phyloP scores from a whole-genome alignment of 2,888 invertebrate species.

The Boloria selene region DNA sequence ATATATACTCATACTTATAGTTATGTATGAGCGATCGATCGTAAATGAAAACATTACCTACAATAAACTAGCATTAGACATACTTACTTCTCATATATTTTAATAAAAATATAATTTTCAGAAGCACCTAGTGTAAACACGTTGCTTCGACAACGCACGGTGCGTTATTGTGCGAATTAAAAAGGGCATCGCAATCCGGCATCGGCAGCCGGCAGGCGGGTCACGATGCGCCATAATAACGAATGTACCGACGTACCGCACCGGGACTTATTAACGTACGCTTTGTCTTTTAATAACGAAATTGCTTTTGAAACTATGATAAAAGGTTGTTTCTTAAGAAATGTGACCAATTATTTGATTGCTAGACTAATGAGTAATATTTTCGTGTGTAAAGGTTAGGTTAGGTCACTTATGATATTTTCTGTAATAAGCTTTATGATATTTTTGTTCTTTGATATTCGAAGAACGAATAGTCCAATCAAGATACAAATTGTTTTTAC shows the following conservation, averaged over 20 bases:
- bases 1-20: too few species aligned
- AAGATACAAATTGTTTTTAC: too few species aligned
- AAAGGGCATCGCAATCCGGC: slow-evolving; percentile 58
- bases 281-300: slow-evolving; percentile 37
- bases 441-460: too few species aligned
- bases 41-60: too few species aligned
- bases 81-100: too few species aligned
- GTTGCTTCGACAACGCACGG: slow-evolving; percentile 45
- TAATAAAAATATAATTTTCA: too few species aligned
- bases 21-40: too few species aligned
- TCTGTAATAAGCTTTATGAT: too few species aligned
- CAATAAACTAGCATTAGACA: too few species aligned
- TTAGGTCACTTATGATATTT: too few species aligned
- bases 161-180: slow-evolving; percentile 72
- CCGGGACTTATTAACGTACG: slow-evolving; percentile 35
- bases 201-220: slow-evolving; percentile 53
- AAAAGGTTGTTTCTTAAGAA: slow-evolving; percentile 3
- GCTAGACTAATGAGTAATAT: not conserved
- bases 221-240: slow-evolving; percentile 55
- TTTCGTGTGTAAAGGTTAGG: not conserved
- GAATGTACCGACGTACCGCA: slow-evolving; percentile 15
- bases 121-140: slow-evolving; percentile 42
- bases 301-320: slow-evolving; percentile 26
- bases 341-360: slow-evolving; percentile 8
- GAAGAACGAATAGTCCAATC: too few species aligned